Conservation (phyloP, 2,888 invertebrate species). For the Formica aserva region DNA sequence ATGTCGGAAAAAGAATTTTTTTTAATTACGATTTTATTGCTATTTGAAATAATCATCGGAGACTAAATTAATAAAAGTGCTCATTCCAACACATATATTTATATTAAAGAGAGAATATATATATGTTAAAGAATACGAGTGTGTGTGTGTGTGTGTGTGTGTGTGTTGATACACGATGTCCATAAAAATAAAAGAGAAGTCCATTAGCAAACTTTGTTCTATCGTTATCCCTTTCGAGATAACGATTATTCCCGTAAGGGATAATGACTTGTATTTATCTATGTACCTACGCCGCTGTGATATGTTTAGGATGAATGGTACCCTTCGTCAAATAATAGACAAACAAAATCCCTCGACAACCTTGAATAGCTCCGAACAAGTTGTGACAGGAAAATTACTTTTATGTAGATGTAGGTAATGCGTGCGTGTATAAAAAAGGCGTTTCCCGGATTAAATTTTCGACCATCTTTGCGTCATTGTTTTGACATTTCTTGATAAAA, state of each 20-base stretch:
- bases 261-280: background rate
- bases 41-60: background rate
- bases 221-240: background rate
- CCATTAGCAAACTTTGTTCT: background rate
- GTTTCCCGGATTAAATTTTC: background rate
- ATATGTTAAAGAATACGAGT: background rate
- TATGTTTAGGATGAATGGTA: background rate
- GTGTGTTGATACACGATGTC: background rate
- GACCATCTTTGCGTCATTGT: background rate
- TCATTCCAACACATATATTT: background rate
- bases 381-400: constrained; percentile 6
- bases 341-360: background rate
- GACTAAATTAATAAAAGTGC: background rate
- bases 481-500: constrained; percentile 7
- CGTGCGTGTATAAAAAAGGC: background rate
- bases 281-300: constrained; percentile 11
- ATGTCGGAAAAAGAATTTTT: too few species aligned
- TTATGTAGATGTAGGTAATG: background rate
- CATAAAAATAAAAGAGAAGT: background rate
- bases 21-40: background rate
- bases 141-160: too few species aligned
- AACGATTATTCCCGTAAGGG: background rate
- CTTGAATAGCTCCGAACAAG: background rate
- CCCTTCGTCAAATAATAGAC: background rate
- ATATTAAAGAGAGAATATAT: background rate